Base-by-base conservation (phyloP, 2,888 invertebrate species). In the Torymus texanus region DNA sequence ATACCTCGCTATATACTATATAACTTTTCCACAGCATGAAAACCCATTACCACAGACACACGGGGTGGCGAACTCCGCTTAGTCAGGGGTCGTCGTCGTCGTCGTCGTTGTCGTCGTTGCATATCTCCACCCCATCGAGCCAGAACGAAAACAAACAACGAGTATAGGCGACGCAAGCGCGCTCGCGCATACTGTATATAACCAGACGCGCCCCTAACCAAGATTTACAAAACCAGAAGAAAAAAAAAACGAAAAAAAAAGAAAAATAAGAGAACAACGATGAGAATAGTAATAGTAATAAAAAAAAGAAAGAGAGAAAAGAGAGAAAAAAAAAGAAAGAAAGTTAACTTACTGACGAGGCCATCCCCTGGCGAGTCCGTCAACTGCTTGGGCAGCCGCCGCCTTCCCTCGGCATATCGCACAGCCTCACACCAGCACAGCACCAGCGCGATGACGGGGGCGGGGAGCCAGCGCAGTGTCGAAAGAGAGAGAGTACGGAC, bases 321-420 rank as follows among this genome's bases (percentile, higher is more conserved):
- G n/a, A n/a, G 29, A 61, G n/a, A 29, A 78, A 53, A 51, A 24
- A 63, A 14, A 29, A 21, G 3, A 62, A 62, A 41, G 3, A 29
- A 41, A 2, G 13, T 11, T 8, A 55, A 79, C 79, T 79, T 66
- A 79, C 79, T 63, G 79, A 75, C 53, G 61, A 71, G 66, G 71
- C 71, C 79, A 79, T 79, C 71, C 70, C 71, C 66, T 55, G 75
- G 71, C 58, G 71, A 56, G 53, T 77, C 29, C 65, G 73, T 63
- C 63, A 73, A 68, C 63, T 71, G 61, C 29, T 29, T 21, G 63
- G 62, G 72, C 63, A 29, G 62, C 53, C 59, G 59, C 67, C 50
- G 73, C 73, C 16, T 41, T 41, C 41, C 41, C 41, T 41, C 41
- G 41, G 41, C 41, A 41, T 41, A 41, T 41, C 41, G 41, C 41